These are phyloP conservation scores for Anguilla pacifica DNA, from an alignment of 2,797 vertebrate species.

Conservation along the genomic window DNA sequence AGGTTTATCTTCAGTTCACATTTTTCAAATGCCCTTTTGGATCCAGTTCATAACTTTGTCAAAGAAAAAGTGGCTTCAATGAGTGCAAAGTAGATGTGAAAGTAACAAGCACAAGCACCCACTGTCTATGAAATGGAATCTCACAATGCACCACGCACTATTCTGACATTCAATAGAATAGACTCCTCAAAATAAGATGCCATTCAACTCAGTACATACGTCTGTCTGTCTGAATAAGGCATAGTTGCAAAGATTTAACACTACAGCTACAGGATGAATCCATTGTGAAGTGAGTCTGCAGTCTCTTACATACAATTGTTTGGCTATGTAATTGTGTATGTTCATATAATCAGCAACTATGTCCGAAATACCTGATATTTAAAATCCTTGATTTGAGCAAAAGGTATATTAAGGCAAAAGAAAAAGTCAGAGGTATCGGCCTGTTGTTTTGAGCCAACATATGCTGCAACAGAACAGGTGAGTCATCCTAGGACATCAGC, in stretches of 20 bases:
- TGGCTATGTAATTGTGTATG: neutral
- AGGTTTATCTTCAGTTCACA: neutral
- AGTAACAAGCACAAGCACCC: no score
- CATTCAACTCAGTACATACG: neutral
- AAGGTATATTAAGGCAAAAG: neutral
- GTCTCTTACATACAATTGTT: neutral
- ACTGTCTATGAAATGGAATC: no score
- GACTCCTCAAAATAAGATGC: neutral
- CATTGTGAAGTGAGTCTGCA: neutral
- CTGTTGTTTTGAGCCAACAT: conserved; percentile 3
- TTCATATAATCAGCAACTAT: neutral
- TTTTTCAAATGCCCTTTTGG: neutral
- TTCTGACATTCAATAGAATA: neutral
- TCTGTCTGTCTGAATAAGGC: neutral
- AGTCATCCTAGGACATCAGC: conserved; percentile 28
- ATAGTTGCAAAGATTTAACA: neutral
- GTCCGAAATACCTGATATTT: neutral
- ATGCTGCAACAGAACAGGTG: neutral
- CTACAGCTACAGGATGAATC: no score
- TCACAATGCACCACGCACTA: no score
- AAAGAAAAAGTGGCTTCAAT: neutral
- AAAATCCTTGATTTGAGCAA: neutral
- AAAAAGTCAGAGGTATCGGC: neutral
- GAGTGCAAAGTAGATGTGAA: neutral
- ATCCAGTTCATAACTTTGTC: neutral